phyloP scores from a whole-genome alignment of 2,113 vertebrate species.

The Callaeas wilsoni region DNA sequence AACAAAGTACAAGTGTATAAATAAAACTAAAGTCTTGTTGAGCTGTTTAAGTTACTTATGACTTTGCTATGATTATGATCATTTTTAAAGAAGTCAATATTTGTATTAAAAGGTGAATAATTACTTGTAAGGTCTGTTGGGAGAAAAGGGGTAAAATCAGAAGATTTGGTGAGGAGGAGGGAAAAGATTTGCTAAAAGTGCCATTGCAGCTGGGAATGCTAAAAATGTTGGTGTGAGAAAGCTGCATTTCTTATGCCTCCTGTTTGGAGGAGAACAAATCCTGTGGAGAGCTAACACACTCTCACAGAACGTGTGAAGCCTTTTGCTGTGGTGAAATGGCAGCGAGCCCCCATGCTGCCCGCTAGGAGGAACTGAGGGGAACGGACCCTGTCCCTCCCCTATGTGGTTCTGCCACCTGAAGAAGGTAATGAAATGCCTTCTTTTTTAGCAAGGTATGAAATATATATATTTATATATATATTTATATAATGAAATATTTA shows the following conservation, averaged over 20 bases:
- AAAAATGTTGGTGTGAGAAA: neutral
- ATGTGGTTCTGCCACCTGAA: neutral
- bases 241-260: neutral
- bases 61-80: neutral
- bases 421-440: neutral
- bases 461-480: no score
- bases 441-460: neutral
- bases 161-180: neutral
- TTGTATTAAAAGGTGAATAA: neutral
- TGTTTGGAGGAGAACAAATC: neutral
- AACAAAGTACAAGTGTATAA: accelerated
- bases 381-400: accelerated
- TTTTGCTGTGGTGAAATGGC: accelerated
- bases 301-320: neutral
- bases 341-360: accelerated
- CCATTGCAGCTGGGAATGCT: neutral
- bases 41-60: neutral
- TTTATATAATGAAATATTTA: no score
- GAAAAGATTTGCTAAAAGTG: neutral
- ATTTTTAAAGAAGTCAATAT: neutral
- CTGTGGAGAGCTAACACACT: no score
- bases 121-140: neutral
- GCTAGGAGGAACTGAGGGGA: neutral
- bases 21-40: neutral
- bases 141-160: neutral